Percentiles rank a stretch among this genome's conserved stretches.
phyloP scores from a whole-genome alignment of 2,113 vertebrate genomes.

The Colistium nudipinnis region DNA sequence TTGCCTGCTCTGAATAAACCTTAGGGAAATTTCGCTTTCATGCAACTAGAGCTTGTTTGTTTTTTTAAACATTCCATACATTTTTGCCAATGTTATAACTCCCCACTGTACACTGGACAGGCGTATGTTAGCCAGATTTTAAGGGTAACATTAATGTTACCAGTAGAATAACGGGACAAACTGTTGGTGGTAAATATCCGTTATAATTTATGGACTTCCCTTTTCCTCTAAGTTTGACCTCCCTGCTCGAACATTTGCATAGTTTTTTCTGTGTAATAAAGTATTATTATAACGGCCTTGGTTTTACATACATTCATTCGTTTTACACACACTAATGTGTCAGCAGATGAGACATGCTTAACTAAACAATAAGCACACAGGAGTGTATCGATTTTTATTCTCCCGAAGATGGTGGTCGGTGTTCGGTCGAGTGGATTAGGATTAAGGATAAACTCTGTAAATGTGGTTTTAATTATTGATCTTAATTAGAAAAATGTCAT shows the following conservation, averaged over 20 bases:
- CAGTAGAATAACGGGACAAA: no score
- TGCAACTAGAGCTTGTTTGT: background rate
- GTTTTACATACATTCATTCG: background rate
- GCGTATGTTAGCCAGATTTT: no score
- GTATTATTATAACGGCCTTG: background rate
- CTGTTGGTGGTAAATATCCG: no score
- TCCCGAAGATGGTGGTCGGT: no score
- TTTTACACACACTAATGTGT: slow-evolving; percentile 4
- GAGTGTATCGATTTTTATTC: no score
- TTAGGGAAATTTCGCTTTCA: background rate
- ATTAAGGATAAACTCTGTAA: no score
- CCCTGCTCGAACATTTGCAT: background rate
- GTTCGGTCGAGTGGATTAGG: no score
- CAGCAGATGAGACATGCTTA: slow-evolving; percentile 1
- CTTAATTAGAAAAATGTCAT: no score
- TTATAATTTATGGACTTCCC: no score
- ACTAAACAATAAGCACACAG: no score
- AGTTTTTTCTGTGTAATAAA: background rate
- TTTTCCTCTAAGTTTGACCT: background rate
- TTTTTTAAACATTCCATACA: background rate
- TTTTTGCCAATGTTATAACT: background rate
- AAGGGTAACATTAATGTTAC: no score
- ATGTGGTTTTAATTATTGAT: no score
- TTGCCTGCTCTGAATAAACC: background rate
- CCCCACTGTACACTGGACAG: background rate